phyloP scores from a whole-genome alignment of 2,888 invertebrate genomes.

The Drosophila neotestacea region DNA sequence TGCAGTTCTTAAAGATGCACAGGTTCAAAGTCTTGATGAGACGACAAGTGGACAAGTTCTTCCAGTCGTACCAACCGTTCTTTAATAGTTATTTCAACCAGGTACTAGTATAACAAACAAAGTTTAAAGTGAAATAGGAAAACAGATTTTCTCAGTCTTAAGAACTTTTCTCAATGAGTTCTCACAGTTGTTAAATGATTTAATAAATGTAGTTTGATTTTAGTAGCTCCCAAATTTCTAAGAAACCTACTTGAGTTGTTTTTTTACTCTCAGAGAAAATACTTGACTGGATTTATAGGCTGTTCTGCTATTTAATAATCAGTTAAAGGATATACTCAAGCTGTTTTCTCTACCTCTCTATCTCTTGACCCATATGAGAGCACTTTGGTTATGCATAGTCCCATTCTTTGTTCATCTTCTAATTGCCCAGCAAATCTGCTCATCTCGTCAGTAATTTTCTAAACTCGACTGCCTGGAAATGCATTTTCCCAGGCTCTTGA shows the following conservation, averaged over 20 bases:
- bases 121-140: too few relatives aligned
- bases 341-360: background rate
- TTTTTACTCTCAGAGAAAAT: background rate
- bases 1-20: conserved; percentile 44
- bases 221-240: background rate
- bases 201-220: background rate
- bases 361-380: conserved; percentile 27
- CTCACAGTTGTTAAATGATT: background rate
- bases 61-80: background rate
- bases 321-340: background rate
- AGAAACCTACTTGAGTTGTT: background rate
- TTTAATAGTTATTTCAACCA: conserved; percentile 3
- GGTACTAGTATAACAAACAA: background rate
- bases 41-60: conserved; percentile 1
- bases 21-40: conserved; percentile 16
- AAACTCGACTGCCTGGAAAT: conserved; percentile 44
- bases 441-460: conserved; percentile 47
- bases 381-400: conserved; percentile 9
- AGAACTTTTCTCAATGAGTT: background rate
- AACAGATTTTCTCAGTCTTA: background rate
- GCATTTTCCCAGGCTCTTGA: conserved; percentile 45
- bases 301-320: too few relatives aligned
- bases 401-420: conserved; percentile 20
- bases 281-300: background rate
- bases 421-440: conserved; percentile 49